A percentile compares a stretch with the other conserved stretches of the same genome.
Conservation (phyloP, 2,797 vertebrate species). For the Smutsia temminckii region DNA sequence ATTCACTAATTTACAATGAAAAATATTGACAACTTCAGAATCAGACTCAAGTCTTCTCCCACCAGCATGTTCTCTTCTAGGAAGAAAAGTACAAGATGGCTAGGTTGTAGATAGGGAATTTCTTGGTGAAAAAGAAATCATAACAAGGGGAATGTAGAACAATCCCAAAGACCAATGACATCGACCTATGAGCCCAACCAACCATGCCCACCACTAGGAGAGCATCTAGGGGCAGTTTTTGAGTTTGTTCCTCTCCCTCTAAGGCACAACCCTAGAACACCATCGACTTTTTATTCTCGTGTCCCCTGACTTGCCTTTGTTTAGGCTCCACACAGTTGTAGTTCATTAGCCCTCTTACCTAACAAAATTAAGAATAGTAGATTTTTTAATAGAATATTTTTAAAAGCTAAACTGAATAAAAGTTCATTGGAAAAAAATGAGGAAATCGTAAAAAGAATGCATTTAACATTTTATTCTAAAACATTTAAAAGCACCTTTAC, state of each 20-base stretch:
- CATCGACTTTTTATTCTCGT: not conserved
- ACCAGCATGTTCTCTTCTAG: not conserved
- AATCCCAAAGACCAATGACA: not conserved
- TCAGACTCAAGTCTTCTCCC: not conserved
- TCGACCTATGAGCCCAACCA: not conserved
- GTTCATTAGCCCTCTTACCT: not conserved
- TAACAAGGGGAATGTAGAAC: not conserved
- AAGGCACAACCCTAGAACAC: not conserved
- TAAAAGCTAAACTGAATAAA: not conserved
- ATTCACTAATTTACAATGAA: not conserved
- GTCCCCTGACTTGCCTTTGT: not conserved
- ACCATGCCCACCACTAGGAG: not conserved
- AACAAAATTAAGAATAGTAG: not conserved
- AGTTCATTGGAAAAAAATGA: not conserved
- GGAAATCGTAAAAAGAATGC: slow-evolving; percentile 14
- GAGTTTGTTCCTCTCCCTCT: not conserved
- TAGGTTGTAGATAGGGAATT: not conserved
- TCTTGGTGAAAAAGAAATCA: not conserved
- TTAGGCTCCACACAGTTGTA: not conserved
- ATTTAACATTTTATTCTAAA: slow-evolving; percentile 32
- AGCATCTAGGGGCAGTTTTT: not conserved
- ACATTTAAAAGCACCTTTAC: not conserved
- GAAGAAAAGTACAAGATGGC: not conserved
- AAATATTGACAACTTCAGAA: not conserved
- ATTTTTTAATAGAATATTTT: not conserved